Evolutionary conservation across 2,888 invertebrate genomes (phyloP).

Genomic region (Muscina levida): DNA sequence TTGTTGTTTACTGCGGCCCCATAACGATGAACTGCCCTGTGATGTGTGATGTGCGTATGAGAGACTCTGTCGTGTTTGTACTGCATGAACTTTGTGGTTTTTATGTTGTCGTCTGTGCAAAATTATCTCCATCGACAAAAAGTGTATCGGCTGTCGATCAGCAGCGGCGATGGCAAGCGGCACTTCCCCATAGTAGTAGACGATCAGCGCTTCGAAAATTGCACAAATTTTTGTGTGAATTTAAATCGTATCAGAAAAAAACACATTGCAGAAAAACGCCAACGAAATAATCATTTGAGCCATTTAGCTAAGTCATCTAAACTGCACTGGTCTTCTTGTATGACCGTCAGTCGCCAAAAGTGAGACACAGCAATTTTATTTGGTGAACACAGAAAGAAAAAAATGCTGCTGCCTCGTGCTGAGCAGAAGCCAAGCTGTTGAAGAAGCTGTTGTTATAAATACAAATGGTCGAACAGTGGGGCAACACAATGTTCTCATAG

Average conservation of each 20-base stretch:
- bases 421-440: slow-evolving; percentile 57
- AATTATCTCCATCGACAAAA: slow-evolving; percentile 31
- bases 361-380: slow-evolving; percentile 45
- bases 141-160: slow-evolving; percentile 57
- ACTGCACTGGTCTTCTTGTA: slow-evolving; percentile 2
- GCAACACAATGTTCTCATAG: not conserved
- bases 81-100: slow-evolving; percentile 59
- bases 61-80: not conserved
- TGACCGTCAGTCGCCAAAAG: slow-evolving; percentile 46
- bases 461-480: not conserved
- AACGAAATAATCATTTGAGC: slow-evolving; percentile 51
- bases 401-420: slow-evolving; percentile 57
- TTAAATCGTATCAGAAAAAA: slow-evolving; percentile 10
- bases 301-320: slow-evolving; percentile 56
- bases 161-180: slow-evolving; percentile 41
- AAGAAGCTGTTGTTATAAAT: not conserved
- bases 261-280: not conserved
- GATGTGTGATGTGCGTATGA: not conserved
- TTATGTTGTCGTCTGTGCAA: slow-evolving; percentile 64
- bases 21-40: not conserved
- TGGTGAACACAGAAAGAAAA: slow-evolving; percentile 39
- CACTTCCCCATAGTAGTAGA: too few relatives aligned
- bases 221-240: not conserved
- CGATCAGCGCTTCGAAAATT: not conserved
- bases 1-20: not conserved